phyloP scores from a whole-genome alignment of 2,888 invertebrate species.

The Campoplex nolae region DNA sequence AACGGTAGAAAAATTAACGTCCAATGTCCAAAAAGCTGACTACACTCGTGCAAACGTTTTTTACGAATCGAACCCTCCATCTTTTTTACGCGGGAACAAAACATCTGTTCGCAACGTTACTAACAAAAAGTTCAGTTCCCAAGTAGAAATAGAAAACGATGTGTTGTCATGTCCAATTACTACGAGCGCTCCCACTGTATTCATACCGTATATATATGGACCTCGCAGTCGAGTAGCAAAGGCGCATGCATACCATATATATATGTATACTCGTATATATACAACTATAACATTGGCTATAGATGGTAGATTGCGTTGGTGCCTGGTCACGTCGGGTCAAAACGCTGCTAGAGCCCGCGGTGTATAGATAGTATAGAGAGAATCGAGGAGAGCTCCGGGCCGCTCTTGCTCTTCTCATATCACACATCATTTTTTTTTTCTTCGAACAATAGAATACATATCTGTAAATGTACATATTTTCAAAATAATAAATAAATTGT shows the following conservation, averaged over 20 bases:
- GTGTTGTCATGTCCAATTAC: not conserved
- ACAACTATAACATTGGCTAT: not conserved
- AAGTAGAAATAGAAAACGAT: not conserved
- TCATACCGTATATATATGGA: conserved; percentile 10
- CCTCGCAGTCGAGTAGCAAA: conserved; percentile 2
- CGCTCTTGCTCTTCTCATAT: conserved; percentile 33
- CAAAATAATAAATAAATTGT: not conserved
- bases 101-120: not conserved
- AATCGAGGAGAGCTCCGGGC: conserved; percentile 39
- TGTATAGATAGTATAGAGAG: conserved; percentile 37
- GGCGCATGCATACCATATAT: conserved; percentile 29
- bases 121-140: not conserved
- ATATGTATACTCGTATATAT: conserved; percentile 6
- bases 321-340: conserved; percentile 63
- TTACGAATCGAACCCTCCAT: not conserved
- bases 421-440: conserved; percentile 4
- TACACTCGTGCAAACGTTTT: not conserved
- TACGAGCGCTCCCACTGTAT: conserved; percentile 19
- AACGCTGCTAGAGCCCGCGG: conserved; percentile 57
- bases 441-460: not conserved
- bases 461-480: not conserved
- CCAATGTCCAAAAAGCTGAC: not conserved
- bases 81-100: not conserved
- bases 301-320: conserved; percentile 41
- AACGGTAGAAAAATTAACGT: not conserved